Percentiles rank a stretch among this genome's conserved stretches.
phyloP scores from a whole-genome alignment of 2,888 invertebrate genomes.

The Linhomoeus sp. region DNA sequence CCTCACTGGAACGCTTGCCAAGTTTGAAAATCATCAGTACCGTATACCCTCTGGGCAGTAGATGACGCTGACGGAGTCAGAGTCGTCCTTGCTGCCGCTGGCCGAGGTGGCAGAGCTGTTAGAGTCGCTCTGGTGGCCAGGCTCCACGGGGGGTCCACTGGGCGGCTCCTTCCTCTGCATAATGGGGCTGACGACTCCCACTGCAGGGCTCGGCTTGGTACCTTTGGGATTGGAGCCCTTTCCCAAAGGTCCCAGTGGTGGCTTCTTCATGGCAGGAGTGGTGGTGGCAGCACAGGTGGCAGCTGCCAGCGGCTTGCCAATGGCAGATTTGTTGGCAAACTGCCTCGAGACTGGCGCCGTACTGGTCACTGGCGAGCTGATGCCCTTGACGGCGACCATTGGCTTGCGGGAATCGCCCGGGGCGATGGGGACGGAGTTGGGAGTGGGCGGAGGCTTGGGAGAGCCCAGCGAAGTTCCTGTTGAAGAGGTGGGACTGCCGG shows the following conservation, averaged over 20 bases:
- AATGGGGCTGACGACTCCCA: conserved; percentile 54
- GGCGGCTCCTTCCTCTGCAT: conserved; percentile 9
- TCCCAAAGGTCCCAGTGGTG: no score
- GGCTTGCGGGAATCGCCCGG: conserved; percentile 6
- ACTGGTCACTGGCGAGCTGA: conserved; percentile 7
- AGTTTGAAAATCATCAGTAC: neutral
- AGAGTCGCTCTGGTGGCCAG: conserved; percentile 16
- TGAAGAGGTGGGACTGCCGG: conserved; percentile 12
- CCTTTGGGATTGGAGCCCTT: neutral
- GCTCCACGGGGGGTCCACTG: conserved; percentile 15
- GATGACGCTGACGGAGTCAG: conserved; percentile 8
- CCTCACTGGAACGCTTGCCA: conserved; percentile 14
- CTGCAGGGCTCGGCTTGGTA: conserved; percentile 12
- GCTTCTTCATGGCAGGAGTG: no score
- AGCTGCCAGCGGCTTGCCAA: no score
- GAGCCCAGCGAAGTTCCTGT: conserved; percentile 11
- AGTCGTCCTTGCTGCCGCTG: conserved; percentile 35
- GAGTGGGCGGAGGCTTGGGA: conserved; percentile 14
- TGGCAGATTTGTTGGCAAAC: no score
- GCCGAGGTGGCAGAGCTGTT: conserved; percentile 48
- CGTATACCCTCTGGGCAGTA: conserved; percentile 3
- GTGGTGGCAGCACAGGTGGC: no score
- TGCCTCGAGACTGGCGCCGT: no score
- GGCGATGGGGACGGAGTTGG: no score
- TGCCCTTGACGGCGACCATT: conserved; percentile 14